Percentiles rank a stretch among this genome's conserved stretches.
phyloP scores from a whole-genome alignment of 2,888 invertebrate species.

The Tenthredo distinguenda region DNA sequence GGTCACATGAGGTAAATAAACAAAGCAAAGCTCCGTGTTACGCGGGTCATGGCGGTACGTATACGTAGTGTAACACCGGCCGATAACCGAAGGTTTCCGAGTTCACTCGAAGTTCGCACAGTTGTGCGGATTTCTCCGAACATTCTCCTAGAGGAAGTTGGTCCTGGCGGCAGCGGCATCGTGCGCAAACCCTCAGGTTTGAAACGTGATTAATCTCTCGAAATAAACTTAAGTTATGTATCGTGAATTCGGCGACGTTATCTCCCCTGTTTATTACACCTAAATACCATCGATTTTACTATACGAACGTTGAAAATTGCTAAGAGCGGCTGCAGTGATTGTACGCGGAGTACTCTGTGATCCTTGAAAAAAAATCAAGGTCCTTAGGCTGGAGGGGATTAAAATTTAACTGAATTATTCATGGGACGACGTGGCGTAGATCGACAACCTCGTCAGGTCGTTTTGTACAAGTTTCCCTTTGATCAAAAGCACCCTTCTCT shows the following conservation, averaged over 20 bases:
- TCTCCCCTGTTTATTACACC: not conserved
- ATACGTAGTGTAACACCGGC: slow-evolving; percentile 55
- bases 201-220: slow-evolving; percentile 41
- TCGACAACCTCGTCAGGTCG: not conserved
- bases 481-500: not conserved
- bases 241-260: slow-evolving; percentile 33
- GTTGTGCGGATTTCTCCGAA: slow-evolving; percentile 48
- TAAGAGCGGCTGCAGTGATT: not conserved
- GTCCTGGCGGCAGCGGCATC: slow-evolving; percentile 46
- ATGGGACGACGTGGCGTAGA: not conserved
- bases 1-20: slow-evolving; percentile 47
- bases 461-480: not conserved
- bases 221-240: not conserved
- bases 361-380: not conserved
- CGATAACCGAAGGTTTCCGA: slow-evolving; percentile 57
- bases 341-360: not conserved
- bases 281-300: not conserved
- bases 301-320: not conserved
- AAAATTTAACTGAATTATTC: not conserved
- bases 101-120: slow-evolving; percentile 51
- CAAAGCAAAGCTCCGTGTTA: slow-evolving; percentile 51
- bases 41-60: slow-evolving; percentile 59
- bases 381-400: not conserved
- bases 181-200: slow-evolving; percentile 50
- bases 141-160: slow-evolving; percentile 50